phyloP scores from a whole-genome alignment of 2,113 vertebrate genomes.

The Terrapene triunguis region DNA sequence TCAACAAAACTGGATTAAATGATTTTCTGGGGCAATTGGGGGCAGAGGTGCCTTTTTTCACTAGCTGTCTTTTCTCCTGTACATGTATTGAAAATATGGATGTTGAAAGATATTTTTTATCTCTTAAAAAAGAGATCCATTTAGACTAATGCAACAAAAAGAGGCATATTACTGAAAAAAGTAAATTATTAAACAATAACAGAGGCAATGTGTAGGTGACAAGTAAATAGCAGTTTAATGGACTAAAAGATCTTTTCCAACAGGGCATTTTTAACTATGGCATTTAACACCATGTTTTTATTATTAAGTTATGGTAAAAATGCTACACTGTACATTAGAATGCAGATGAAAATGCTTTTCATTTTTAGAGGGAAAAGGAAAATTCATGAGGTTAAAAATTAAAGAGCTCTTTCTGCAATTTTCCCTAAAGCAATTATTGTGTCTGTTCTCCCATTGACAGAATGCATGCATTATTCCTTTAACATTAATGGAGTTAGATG shows the following conservation, averaged over 20 bases:
- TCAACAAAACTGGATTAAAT: not conserved
- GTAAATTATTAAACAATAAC: not conserved
- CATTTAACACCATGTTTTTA: not conserved
- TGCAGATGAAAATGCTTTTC: not conserved
- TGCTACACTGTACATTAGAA: not conserved
- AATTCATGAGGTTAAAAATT: not conserved
- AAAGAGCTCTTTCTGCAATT: not conserved
- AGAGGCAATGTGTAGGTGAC: not conserved
- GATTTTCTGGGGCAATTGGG: not conserved
- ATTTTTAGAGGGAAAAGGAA: not conserved
- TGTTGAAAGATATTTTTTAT: not conserved
- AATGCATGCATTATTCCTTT: not conserved
- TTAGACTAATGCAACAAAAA: not conserved
- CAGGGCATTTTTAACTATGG: not conserved
- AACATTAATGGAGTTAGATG: not conserved
- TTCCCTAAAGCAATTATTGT: not conserved
- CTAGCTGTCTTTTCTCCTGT: not conserved
- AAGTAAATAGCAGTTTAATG: not conserved
- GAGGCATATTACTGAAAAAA: not conserved
- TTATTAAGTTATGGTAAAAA: not conserved
- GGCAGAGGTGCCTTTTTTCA: not conserved
- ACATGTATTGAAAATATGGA: not conserved
- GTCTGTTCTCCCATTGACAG: not conserved
- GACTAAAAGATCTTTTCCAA: not conserved
- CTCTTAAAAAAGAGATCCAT: not conserved